Conservation (phyloP, 37 sponge, comb jelly and placozoan species). For the Aphrocallistes beatrix region DNA sequence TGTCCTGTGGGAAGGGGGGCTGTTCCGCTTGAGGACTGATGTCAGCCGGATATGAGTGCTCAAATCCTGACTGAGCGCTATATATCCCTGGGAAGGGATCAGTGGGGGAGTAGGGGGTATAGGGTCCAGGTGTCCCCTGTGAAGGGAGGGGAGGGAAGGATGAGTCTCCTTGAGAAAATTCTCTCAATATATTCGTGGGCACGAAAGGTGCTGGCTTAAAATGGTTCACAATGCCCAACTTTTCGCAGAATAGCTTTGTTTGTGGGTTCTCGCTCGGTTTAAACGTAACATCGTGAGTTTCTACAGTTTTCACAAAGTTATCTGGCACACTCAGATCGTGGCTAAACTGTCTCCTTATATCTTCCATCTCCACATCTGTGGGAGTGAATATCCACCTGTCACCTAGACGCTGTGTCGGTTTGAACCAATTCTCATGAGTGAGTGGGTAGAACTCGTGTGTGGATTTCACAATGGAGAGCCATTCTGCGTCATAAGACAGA, state of each 20-base stretch:
- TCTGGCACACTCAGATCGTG: conserved; percentile 35
- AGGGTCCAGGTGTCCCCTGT: neutral
- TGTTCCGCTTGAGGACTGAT: neutral
- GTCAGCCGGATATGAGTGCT: neutral
- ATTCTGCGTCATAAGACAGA: conserved; percentile 65
- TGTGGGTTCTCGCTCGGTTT: conserved; percentile 48
- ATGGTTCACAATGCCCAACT: conserved; percentile 47
- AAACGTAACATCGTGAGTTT: neutral
- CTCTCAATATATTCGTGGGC: too few relatives aligned
- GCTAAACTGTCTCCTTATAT: conserved; percentile 21
- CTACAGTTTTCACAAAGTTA: conserved; percentile 38
- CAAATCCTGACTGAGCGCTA: neutral
- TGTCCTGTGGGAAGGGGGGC: too few relatives aligned
- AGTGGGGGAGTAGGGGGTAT: conserved; percentile 2
- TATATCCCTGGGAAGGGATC: neutral
- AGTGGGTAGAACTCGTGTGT: conserved; percentile 41
- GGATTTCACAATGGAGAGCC: conserved; percentile 59
- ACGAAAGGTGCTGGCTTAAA: conserved; percentile 15
- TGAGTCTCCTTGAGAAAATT: neutral
- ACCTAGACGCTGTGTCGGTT: neutral
- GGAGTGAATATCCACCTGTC: conserved; percentile 25
- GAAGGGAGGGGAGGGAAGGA: neutral
- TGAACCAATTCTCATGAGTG: conserved; percentile 22
- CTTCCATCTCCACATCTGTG: conserved; percentile 26
- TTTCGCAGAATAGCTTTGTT: conserved; percentile 51